These are phyloP conservation scores for Lasaia peninsularis DNA, from an alignment of 1,140 invertebrate genomes.

Conservation along the genomic window DNA sequence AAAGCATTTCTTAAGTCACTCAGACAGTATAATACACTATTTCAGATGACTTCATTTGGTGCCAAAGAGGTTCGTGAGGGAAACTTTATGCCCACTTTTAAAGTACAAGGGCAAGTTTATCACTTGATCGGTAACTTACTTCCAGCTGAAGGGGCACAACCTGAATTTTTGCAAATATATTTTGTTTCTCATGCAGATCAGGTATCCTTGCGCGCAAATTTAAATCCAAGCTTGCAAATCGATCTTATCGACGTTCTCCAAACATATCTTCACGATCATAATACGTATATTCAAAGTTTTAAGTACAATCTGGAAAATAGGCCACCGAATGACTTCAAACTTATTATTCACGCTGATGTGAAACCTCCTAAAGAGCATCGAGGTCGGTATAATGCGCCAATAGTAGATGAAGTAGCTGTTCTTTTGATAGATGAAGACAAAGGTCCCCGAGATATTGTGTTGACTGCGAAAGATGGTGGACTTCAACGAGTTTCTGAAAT, in stretches of 20 bases:
- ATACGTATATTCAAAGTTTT: constrained; percentile 36
- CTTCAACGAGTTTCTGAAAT: constrained; percentile 35
- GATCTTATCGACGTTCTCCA: constrained; percentile 34
- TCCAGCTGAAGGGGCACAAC: constrained; percentile 24
- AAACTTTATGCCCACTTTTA: constrained; percentile 23
- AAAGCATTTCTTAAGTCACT: constrained; percentile 29
- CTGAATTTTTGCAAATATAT: constrained; percentile 28
- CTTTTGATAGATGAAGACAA: constrained; percentile 46
- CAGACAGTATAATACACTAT: constrained; percentile 33
- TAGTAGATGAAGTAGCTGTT: constrained; percentile 46
- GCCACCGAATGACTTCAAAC: constrained; percentile 31
- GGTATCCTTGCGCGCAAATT: constrained; percentile 28
- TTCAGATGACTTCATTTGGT: constrained; percentile 32
- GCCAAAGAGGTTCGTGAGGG: constrained; percentile 36
- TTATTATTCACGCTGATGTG: constrained; percentile 39
- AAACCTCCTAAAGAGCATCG: constrained; percentile 43
- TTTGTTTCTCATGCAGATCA: constrained; percentile 29
- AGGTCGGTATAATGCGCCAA: constrained; percentile 47
- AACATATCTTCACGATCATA: constrained; percentile 25
- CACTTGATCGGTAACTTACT: constrained; percentile 1
- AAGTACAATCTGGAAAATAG: constrained; percentile 34
- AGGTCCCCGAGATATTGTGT: constrained; percentile 38
- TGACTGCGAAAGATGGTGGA: constrained; percentile 32
- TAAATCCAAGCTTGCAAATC: constrained; percentile 31
- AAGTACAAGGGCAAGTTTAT: too few species aligned